Evolutionary conservation across 2,888 invertebrate genomes (phyloP), one percentile per base, ranked within the genome.

Genomic region (Druceiella hillmani): DNA sequence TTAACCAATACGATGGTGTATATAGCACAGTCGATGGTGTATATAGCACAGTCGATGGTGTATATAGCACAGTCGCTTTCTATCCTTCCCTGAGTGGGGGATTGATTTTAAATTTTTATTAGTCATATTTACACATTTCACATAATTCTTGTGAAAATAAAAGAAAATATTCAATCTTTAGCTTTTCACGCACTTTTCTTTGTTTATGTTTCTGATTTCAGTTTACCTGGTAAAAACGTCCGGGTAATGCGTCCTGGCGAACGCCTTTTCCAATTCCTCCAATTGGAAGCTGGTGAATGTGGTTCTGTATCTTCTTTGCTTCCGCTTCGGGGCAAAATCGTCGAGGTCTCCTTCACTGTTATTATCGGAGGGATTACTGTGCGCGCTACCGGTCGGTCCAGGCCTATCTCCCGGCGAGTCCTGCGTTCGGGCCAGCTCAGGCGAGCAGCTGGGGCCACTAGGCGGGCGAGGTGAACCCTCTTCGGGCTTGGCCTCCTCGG

Each of bases 211-310:
- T n/a, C n/a, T n/a, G n/a, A n/a, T n/a, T n/a, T n/a, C n/a, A n/a
- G n/a, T n/a, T 67, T 56, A 90, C 91, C 91, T 87, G 27, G 95
- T 95, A 67, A 97, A 97, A 2, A 97, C 95, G 64, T 97, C 97
- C 20, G 97, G 97, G 62, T 97, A 97, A 64, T 97, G 97, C 9
- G 97, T 97, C 58, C 94, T 84, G 2, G 94, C 87, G 68, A 97
- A 97, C 0, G 95, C 94, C 59, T 95, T 95, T 66, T 97, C 95
- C 52, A 97, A 65, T 62, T 97, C 95, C 61, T 97, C 95, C 49
- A 97, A 73, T 63, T 97, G 91, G 57, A 89, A 92, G 56, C 90
- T 90, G 29, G 93, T 92, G 64, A 93, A 93, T 17, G 93, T 93
- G n/a, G 93, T 93, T 47, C 93, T 74, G 60, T 93, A 93, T 29